These are phyloP conservation scores for Cochlearius cochlearius DNA, from an alignment of 2,113 vertebrate genomes.

Conservation along the genomic window DNA sequence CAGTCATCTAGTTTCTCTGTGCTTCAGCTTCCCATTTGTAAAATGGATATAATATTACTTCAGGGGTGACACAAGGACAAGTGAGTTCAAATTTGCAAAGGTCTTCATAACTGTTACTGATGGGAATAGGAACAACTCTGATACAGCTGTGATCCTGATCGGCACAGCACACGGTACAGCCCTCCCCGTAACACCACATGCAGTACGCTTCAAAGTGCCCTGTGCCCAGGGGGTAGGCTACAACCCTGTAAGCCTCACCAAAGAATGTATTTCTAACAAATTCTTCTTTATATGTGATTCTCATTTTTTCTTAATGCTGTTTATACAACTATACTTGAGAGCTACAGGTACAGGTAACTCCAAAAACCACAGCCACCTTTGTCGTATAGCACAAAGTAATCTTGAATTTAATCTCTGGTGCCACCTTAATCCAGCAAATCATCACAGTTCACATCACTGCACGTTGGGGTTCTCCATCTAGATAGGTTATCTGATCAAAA, in stretches of 20 bases:
- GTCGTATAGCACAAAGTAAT: not conserved
- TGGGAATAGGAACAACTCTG: not conserved
- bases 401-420: not conserved
- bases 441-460: not conserved
- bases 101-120: not conserved
- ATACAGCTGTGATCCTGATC: not conserved
- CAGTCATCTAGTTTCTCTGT: not conserved
- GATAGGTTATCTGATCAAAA: not conserved
- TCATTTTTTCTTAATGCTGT: not conserved
- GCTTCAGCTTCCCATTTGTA: conserved; percentile 27
- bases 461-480: not conserved
- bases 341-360: not conserved
- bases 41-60: conserved; percentile 37
- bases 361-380: not conserved
- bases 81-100: not conserved
- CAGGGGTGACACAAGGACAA: conserved; percentile 44
- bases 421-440: not conserved
- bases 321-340: not conserved
- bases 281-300: not conserved
- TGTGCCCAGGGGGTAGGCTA: not conserved
- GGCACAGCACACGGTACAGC: not conserved
- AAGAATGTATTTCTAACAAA: not conserved
- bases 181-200: not conserved
- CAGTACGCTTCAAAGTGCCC: not conserved
- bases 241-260: not conserved